Evolutionary conservation across 2,888 invertebrate genomes (phyloP), one percentile per base, ranked within the genome.

Genomic region (Orgyia antiqua): DNA sequence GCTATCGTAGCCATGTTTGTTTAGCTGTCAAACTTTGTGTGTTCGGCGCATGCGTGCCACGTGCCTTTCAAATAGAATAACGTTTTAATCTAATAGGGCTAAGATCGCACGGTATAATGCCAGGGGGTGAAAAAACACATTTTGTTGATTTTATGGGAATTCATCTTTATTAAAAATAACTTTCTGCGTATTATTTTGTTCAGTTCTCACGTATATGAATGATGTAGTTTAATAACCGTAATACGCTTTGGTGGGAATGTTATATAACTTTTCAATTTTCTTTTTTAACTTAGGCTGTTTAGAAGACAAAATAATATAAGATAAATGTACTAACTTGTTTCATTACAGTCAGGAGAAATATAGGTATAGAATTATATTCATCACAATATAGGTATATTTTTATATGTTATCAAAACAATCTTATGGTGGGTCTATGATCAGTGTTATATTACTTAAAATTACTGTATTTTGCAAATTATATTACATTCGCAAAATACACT

Each of bases 1-100:
- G 65, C 64, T 75, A 80, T 79, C 78, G 61, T 44, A 32, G 69
- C 76, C 77, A 76, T 82, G 78, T 80, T 82, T 77, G 67, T 73
- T 67, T 80, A 80, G 78, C 76, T 79, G 79, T 78, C 77, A 76
- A 66, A 71, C 55, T 62, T 61, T 61, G 54, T 46, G 54, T 50
- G 53, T 37, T 28, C 39, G 58, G 45, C 74, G 69, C 74, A 62
- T 58, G 77, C 69, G 66, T 44, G 76, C 13, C 78, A 72, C 79
- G 80, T 68, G 79, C 29, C 66, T 12, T 33, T 50, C 61, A 45
- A 57, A 61, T 40, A 47, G 57, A 60, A 57, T 65, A 62, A 63
- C 62, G 58, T 68, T 73, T 67, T 73, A 71, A 78, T 79, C 69
- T 74, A 71, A 73, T 74, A 65, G 67, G 61, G 47, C 64, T 51